A percentile compares a stretch with the other conserved stretches of the same genome.
Conservation (phyloP, 2,888 invertebrate genomes). For the Dorcus hopei region DNA sequence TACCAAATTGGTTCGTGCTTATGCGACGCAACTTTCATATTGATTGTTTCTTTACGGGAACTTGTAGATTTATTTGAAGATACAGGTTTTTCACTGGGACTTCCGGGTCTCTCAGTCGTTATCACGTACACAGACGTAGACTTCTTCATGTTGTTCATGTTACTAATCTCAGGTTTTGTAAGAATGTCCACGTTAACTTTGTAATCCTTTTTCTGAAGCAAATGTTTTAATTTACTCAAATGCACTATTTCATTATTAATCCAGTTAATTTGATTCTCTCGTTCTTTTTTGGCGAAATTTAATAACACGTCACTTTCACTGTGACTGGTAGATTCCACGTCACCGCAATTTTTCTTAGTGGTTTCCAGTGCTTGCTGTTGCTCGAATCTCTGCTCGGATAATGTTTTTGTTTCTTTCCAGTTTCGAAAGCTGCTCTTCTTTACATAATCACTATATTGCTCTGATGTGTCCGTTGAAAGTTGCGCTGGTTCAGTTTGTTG, state of each 20-base stretch:
- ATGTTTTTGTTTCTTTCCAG: constrained; percentile 51
- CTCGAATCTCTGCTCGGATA: constrained; percentile 51
- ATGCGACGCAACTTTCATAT: too few relatives aligned
- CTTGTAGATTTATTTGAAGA: neutral
- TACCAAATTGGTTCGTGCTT: too few relatives aligned
- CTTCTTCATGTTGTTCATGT: constrained; percentile 26
- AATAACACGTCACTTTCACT: constrained; percentile 27
- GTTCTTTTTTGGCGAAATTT: constrained; percentile 51
- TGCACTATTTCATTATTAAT: constrained; percentile 58
- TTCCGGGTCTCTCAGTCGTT: constrained; percentile 26
- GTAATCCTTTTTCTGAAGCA: constrained; percentile 36
- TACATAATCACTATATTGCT: constrained; percentile 1
- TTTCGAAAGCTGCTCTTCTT: constrained; percentile 32
- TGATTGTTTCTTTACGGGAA: too few relatives aligned
- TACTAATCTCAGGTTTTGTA: constrained; percentile 15
- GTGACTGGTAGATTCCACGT: constrained; percentile 1
- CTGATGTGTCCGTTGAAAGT: constrained; percentile 2
- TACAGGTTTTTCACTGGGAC: neutral
- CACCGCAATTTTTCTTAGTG: constrained; percentile 1
- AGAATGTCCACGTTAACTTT: constrained; percentile 10
- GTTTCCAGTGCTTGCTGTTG: neutral
- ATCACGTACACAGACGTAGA: constrained; percentile 38
- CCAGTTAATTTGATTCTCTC: constrained; percentile 55
- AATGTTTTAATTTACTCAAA: constrained; percentile 53
- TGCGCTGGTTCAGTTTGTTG: neutral